Evolutionary conservation across 2,797 vertebrate genomes (phyloP).

Genomic region (Mormyrus proboscirostris): DNA sequence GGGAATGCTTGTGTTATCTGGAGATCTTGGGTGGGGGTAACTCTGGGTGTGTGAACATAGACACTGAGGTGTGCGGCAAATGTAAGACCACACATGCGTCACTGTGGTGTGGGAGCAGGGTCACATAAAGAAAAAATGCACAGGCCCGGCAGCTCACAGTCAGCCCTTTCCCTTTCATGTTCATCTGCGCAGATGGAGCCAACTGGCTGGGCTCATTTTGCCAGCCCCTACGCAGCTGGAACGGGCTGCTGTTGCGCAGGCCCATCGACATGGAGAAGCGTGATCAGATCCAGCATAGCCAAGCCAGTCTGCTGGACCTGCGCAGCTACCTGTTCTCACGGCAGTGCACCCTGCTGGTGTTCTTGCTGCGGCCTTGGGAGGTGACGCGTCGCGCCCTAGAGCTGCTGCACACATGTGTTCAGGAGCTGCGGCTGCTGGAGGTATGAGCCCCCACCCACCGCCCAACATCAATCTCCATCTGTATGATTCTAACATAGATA

Average conservation of each 20-base stretch:
- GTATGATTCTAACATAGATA: background rate
- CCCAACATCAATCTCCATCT: background rate
- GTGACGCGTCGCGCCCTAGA: constrained; percentile 88
- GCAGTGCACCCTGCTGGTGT: constrained; percentile 92
- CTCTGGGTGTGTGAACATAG: background rate
- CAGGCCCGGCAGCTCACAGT: background rate
- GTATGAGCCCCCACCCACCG: constrained; percentile 48
- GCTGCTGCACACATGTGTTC: constrained; percentile 94
- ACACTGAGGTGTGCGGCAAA: background rate
- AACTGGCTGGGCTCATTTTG: constrained; percentile 97
- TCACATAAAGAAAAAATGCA: background rate
- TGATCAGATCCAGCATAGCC: constrained; percentile 80
- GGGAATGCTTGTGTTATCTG: background rate
- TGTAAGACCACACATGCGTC: background rate
- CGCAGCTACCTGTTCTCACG: constrained; percentile 96
- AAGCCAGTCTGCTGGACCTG: constrained; percentile 85
- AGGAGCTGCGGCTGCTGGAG: constrained; percentile 88
- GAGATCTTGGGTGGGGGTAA: background rate
- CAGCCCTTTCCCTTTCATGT: background rate
- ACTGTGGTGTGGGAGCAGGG: background rate
- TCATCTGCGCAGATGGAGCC: constrained; percentile 71
- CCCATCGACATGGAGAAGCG: constrained; percentile 99
- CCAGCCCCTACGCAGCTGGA: constrained; percentile 88
- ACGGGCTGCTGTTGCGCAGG: constrained; percentile 79
- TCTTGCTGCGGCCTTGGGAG: constrained; percentile 95